Conservation (phyloP, 2,888 invertebrate species). For the Drosophila cognata region DNA sequence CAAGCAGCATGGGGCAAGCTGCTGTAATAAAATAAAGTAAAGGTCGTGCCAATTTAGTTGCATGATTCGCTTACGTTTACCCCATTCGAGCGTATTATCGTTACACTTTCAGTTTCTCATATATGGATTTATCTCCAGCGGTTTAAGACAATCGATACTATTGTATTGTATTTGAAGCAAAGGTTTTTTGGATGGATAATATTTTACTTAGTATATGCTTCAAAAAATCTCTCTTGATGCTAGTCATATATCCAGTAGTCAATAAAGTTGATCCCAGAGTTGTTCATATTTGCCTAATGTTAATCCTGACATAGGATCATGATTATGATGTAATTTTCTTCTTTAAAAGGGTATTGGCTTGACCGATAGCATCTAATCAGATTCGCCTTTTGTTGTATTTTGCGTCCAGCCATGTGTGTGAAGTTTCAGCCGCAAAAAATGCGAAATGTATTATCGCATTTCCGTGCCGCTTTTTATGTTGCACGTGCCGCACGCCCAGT, state of each 20-base stretch:
- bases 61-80: slow-evolving; percentile 3
- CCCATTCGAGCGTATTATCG: neutral
- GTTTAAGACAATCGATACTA: neutral
- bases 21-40: slow-evolving; percentile 48
- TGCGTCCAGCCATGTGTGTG: slow-evolving; percentile 45
- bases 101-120: neutral
- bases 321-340: neutral
- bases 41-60: slow-evolving; percentile 34
- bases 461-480: slow-evolving; percentile 56
- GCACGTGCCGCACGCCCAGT: slow-evolving; percentile 45
- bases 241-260: neutral
- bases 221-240: neutral
- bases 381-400: slow-evolving; percentile 6
- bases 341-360: neutral
- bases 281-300: neutral
- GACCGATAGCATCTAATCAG: neutral
- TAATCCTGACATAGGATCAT: neutral
- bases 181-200: neutral
- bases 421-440: slow-evolving; percentile 31
- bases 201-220: neutral
- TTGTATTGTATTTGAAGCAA: neutral
- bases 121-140: neutral
- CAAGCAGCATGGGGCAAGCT: slow-evolving; percentile 41
- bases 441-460: slow-evolving; percentile 51
- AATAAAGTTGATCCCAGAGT: neutral